A percentile compares a stretch with the other conserved stretches of the same genome.
These are phyloP conservation scores for Cyprinodon diabolis DNA, from an alignment of 2,797 vertebrate species.

Conservation along the genomic window DNA sequence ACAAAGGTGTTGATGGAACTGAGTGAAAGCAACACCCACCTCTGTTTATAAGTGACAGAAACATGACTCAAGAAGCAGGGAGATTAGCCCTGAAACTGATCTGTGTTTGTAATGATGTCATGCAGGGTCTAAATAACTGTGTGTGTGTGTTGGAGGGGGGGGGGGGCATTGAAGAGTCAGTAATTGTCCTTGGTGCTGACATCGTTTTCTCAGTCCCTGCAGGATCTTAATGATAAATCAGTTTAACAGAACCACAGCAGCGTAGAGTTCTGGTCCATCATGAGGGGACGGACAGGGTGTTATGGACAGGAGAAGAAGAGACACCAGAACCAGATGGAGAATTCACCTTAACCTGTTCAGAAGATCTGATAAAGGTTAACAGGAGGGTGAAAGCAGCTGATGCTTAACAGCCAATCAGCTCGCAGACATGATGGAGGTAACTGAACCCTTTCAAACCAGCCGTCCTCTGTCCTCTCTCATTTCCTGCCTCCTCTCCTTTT, in stretches of 20 bases:
- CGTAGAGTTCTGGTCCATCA: no score
- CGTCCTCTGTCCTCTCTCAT: background rate
- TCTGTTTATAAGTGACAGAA: slow-evolving; percentile 7
- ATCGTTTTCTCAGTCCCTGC: no score
- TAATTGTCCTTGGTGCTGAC: no score
- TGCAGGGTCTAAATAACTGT: slow-evolving; percentile 5
- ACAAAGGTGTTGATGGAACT: background rate
- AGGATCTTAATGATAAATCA: no score
- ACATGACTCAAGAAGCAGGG: background rate
- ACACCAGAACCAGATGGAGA: no score
- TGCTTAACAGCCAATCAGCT: background rate
- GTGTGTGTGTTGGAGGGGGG: background rate
- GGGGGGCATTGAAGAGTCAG: background rate
- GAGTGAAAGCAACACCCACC: background rate
- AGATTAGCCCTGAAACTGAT: background rate
- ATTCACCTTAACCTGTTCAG: no score
- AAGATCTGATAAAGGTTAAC: no score
- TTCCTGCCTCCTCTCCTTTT: no score
- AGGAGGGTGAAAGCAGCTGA: no score
- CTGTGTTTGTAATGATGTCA: slow-evolving; percentile 19
- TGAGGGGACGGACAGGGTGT: no score
- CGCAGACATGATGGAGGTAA: background rate
- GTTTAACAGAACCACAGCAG: no score
- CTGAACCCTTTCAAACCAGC: background rate
- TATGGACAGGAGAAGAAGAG: no score